These are phyloP conservation scores for Palythoa heliodiscus DNA, from an alignment of 92 coral and sea anemone species.

Conservation along the genomic window DNA sequence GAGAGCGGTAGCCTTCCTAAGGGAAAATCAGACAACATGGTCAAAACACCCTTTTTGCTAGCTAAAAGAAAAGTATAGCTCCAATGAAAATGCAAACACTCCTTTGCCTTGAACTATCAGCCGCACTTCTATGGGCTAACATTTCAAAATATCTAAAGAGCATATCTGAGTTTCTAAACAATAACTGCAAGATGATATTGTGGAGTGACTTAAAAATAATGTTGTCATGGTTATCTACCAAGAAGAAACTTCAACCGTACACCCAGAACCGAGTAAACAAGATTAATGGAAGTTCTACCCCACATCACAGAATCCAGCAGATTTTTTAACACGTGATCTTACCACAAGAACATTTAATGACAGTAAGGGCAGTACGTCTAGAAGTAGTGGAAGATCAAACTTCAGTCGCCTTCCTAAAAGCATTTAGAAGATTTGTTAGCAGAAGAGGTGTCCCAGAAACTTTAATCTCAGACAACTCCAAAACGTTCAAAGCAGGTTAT, in stretches of 20 bases:
- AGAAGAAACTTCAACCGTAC: slow-evolving; percentile 40
- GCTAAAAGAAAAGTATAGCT: slow-evolving; percentile 50
- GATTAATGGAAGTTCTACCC: slow-evolving; percentile 37
- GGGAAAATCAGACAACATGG: slow-evolving; percentile 20
- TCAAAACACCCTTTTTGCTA: slow-evolving; percentile 25
- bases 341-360: neutral
- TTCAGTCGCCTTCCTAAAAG: no score
- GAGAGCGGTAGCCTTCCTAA: slow-evolving; percentile 61
- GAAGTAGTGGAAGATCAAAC: no score
- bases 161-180: neutral
- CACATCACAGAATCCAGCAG: slow-evolving; percentile 51
- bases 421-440: no score
- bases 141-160: slow-evolving; percentile 17
- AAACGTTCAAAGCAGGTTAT: no score
- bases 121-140: slow-evolving; percentile 46
- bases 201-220: slow-evolving; percentile 38
- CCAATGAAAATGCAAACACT: slow-evolving; percentile 48
- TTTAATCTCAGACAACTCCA: no score
- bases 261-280: slow-evolving; percentile 45
- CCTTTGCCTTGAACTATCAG: slow-evolving; percentile 25
- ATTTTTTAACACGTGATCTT: slow-evolving; percentile 39
- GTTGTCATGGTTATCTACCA: slow-evolving; percentile 26
- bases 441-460: no score
- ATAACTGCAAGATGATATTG: neutral
- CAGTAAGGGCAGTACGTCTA: no score